Percentiles rank a stretch among this genome's conserved stretches.
These are phyloP conservation scores for Oncorhynchus keta DNA, from an alignment of 2,113 vertebrate species.

Conservation along the genomic window DNA sequence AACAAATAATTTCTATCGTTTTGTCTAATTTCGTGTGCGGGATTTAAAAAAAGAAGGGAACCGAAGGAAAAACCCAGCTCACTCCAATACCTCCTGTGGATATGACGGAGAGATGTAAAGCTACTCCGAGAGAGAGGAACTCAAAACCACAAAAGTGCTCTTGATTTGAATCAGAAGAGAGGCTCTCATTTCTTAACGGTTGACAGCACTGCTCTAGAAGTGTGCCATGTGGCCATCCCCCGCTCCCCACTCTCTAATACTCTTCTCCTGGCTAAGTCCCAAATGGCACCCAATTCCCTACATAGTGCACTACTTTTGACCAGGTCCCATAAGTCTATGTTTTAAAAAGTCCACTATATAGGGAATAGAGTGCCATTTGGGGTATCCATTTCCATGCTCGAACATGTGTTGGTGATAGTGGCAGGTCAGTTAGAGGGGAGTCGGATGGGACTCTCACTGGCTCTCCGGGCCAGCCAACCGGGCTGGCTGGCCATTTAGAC, in stretches of 20 bases:
- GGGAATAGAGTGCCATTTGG: no score
- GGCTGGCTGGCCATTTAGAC: slow-evolving; percentile 10
- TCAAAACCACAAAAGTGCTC: slow-evolving; percentile 4
- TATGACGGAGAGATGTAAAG: not conserved
- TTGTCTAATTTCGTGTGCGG: no score
- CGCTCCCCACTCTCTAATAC: not conserved
- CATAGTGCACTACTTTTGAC: no score
- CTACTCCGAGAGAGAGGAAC: not conserved
- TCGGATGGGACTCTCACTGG: slow-evolving; percentile 1
- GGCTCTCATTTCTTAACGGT: not conserved
- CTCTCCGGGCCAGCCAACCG: not conserved
- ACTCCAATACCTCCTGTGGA: not conserved
- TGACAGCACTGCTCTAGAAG: not conserved
- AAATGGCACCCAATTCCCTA: no score
- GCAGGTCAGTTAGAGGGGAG: not conserved
- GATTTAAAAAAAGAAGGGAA: no score
- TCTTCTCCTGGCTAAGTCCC: not conserved
- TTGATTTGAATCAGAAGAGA: slow-evolving; percentile 31
- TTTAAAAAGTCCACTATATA: no score
- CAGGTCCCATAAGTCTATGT: no score
- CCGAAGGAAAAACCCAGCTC: no score
- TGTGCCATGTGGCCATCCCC: slow-evolving; percentile 2
- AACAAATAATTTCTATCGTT: no score
- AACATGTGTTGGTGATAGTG: slow-evolving; percentile 7
- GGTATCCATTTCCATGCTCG: not conserved